Conservation (phyloP, 2,888 invertebrate genomes). For the Erannis defoliaria region DNA sequence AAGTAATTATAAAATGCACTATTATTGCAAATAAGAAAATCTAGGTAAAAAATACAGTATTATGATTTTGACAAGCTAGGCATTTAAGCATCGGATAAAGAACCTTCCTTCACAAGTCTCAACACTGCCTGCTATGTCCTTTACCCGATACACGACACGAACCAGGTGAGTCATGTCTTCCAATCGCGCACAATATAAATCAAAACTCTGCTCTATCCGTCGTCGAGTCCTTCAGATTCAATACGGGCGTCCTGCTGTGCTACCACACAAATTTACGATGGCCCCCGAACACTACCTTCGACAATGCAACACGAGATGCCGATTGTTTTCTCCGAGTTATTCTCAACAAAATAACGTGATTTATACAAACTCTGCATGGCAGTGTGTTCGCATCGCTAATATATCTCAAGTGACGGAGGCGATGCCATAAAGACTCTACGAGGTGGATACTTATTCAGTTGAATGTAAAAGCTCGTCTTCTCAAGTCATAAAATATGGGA, state of each 20-base stretch:
- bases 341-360: constrained; percentile 84
- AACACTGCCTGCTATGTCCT: constrained; percentile 34
- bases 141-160: constrained; percentile 44
- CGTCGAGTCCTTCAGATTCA: constrained; percentile 64
- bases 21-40: too few relatives aligned
- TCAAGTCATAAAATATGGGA: not conserved
- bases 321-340: constrained; percentile 79
- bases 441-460: constrained; percentile 12
- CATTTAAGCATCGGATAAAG: not conserved
- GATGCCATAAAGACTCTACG: constrained; percentile 47
- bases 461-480: constrained; percentile 2
- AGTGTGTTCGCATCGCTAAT: constrained; percentile 53
- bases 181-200: constrained; percentile 68
- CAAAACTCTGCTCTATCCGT: constrained; percentile 80
- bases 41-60: too few relatives aligned
- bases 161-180: constrained; percentile 64
- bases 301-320: constrained; percentile 71
- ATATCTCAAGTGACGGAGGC: constrained; percentile 47
- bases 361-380: constrained; percentile 67
- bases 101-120: constrained; percentile 23
- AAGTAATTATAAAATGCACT: too few relatives aligned
- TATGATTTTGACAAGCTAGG: too few relatives aligned
- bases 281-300: constrained; percentile 71
- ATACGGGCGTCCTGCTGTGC: constrained; percentile 80
- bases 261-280: constrained; percentile 84